Evolutionary conservation across 2,113 vertebrate species (phyloP).

Genomic region (Stegostoma tigrinum): DNA sequence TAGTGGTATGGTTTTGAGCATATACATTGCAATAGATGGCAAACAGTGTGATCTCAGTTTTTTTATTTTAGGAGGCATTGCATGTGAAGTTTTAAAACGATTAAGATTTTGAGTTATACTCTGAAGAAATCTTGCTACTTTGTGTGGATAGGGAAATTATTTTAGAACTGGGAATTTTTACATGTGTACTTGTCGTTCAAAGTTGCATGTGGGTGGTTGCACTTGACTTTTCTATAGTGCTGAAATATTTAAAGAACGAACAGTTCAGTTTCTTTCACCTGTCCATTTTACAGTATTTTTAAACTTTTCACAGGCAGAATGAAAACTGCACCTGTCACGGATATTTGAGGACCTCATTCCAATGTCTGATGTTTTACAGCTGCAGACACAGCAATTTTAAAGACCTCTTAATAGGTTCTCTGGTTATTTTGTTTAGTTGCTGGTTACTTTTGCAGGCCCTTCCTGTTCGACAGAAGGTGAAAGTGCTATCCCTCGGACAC

Average conservation of each 20-base stretch:
- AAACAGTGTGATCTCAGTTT: not conserved
- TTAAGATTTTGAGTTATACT: not conserved
- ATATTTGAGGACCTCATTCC: constrained; percentile 21
- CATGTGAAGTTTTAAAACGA: not conserved
- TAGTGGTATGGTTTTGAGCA: not conserved
- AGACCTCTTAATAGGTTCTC: not conserved
- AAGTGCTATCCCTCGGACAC: not conserved
- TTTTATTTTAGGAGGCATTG: not conserved
- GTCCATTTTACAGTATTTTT: not conserved
- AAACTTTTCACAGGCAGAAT: not conserved
- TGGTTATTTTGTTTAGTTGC: not conserved
- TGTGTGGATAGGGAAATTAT: not conserved
- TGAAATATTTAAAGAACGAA: not conserved
- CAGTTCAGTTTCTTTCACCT: constrained; percentile 25
- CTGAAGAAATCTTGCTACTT: not conserved
- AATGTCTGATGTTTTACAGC: not conserved
- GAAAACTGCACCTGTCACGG: constrained; percentile 19
- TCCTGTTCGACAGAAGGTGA: not conserved
- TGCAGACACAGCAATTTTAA: not conserved
- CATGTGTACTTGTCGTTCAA: not conserved
- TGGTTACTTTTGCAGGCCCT: not conserved
- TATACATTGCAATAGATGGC: not conserved
- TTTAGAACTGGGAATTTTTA: not conserved
- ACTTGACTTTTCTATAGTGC: constrained; percentile 3
- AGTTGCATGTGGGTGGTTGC: not conserved